A percentile compares a stretch with the other conserved stretches of the same genome.
These are phyloP conservation scores for Drosophila flavopinicola DNA, from an alignment of 2,888 invertebrate genomes.

Conservation along the genomic window DNA sequence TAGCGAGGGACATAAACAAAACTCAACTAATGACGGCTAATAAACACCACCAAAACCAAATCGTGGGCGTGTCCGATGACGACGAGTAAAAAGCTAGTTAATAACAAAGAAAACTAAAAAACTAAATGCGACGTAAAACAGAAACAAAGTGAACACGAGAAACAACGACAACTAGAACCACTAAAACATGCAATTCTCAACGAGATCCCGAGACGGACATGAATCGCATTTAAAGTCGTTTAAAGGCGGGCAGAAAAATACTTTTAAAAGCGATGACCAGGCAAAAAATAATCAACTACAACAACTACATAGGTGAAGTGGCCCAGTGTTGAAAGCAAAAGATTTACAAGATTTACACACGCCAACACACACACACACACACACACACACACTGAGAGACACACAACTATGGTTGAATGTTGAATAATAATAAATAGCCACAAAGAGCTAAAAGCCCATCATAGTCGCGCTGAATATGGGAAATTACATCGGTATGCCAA, in stretches of 20 bases:
- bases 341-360: constrained; percentile 79
- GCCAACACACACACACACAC: constrained; percentile 37
- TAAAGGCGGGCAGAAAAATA: constrained; percentile 54
- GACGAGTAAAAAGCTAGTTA: constrained; percentile 61
- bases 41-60: constrained; percentile 18
- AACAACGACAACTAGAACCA: too few relatives aligned
- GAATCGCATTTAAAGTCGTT: constrained; percentile 71
- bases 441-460: constrained; percentile 36
- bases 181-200: constrained; percentile 70
- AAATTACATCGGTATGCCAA: constrained; percentile 62
- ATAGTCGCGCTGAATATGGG: constrained; percentile 10
- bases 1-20: constrained; percentile 46
- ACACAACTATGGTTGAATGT: constrained; percentile 35
- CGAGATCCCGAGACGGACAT: constrained; percentile 55
- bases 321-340: constrained; percentile 65
- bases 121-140: constrained; percentile 7
- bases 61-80: constrained; percentile 44
- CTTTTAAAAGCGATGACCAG: constrained; percentile 71
- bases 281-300: constrained; percentile 32
- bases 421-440: constrained; percentile 72
- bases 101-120: constrained; percentile 56
- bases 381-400: constrained; percentile 1
- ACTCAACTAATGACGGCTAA: constrained; percentile 59
- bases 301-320: constrained; percentile 31
- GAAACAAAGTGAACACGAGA: constrained; percentile 19